A percentile compares a stretch with the other conserved stretches of the same genome.
phyloP scores from a whole-genome alignment of 2,113 vertebrate species.

The Nesospiza acunhae region DNA sequence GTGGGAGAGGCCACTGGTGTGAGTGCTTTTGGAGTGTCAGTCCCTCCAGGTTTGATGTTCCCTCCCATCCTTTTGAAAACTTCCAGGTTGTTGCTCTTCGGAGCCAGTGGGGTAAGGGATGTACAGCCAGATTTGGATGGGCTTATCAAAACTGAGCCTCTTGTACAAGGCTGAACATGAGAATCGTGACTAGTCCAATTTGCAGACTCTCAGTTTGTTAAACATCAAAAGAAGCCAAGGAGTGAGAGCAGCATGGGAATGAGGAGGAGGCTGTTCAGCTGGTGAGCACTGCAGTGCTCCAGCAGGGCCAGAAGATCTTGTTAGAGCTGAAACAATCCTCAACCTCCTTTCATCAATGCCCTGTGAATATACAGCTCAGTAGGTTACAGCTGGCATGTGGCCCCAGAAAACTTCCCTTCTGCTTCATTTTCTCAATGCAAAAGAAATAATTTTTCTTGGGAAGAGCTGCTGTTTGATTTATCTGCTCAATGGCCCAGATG shows the following conservation, averaged over 20 bases:
- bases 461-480: not conserved
- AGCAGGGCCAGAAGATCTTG: not conserved
- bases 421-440: not conserved
- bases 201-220: not conserved
- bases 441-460: not conserved
- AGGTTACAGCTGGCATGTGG: not conserved
- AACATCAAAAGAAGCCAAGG: not conserved
- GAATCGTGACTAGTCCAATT: not conserved
- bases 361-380: not conserved
- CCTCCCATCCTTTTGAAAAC: not conserved
- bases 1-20: not conserved
- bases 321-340: not conserved
- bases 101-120: not conserved
- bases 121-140: too few species aligned
- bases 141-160: not conserved
- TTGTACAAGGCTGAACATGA: not conserved
- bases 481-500: not conserved
- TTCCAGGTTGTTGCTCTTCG: accelerated
- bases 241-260: not conserved
- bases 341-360: not conserved
- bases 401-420: not conserved
- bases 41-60: not conserved
- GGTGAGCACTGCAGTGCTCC: not conserved
- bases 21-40: not conserved
- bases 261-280: not conserved